Evolutionary conservation across 2,888 invertebrate species (phyloP).

Genomic region (Phanerotoma sp.): DNA sequence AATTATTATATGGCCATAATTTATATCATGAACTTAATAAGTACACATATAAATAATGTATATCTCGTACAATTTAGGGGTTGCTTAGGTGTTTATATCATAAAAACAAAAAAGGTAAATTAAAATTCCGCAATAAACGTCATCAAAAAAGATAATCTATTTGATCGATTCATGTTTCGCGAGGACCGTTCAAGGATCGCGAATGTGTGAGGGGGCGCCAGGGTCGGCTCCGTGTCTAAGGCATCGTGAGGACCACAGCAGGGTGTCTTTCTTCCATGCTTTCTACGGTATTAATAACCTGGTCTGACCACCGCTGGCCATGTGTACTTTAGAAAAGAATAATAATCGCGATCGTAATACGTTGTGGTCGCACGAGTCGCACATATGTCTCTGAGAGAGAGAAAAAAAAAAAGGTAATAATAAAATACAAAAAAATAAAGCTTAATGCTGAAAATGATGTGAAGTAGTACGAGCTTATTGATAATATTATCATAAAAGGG

Average conservation of each 20-base stretch:
- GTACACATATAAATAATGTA: too few species aligned
- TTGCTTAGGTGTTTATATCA: neutral
- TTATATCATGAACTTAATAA: too few species aligned
- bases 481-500: constrained; percentile 54
- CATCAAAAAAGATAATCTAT: constrained; percentile 16
- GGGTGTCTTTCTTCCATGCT: constrained; percentile 45
- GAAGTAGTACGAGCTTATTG: constrained; percentile 38
- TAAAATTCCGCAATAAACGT: constrained; percentile 10
- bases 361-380: constrained; percentile 36
- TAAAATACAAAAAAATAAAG: too few species aligned
- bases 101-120: constrained; percentile 20
- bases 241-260: constrained; percentile 48
- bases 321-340: constrained; percentile 41
- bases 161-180: constrained; percentile 18
- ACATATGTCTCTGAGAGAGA: constrained; percentile 29
- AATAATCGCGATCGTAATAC: constrained; percentile 47
- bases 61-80: neutral
- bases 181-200: constrained; percentile 13
- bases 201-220: constrained; percentile 30
- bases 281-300: constrained; percentile 46
- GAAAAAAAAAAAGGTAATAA: too few species aligned
- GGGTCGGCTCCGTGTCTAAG: constrained; percentile 46
- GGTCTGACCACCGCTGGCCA: constrained; percentile 35
- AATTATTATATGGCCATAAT: too few species aligned
- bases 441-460: too few species aligned